Percentiles rank a stretch among this genome's conserved stretches.
Evolutionary conservation across 2,797 vertebrate species (phyloP).

Genomic region (Sarcoramphus papa): DNA sequence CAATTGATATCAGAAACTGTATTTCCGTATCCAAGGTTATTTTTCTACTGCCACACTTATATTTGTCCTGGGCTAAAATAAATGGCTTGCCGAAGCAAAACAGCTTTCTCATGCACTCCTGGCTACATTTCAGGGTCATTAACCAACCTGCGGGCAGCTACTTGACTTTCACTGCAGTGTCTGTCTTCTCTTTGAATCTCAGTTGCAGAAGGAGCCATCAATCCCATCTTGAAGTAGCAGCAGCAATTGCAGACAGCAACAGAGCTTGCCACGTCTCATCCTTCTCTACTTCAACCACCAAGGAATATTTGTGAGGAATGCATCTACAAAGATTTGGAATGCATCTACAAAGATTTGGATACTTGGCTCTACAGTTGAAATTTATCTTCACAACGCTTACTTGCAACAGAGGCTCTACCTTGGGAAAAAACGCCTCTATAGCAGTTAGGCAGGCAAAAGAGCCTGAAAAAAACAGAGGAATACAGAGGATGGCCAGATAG

Average conservation of each 20-base stretch:
- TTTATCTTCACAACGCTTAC: neutral
- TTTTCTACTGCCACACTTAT: neutral
- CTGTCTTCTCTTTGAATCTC: neutral
- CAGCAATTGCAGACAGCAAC: neutral
- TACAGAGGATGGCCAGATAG: neutral
- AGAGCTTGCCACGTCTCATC: neutral
- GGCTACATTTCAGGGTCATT: neutral
- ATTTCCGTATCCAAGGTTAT: neutral
- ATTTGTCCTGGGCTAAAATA: neutral
- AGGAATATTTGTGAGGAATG: neutral
- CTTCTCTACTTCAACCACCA: neutral
- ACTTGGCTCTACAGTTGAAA: neutral
- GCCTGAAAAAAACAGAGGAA: neutral
- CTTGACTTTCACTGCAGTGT: neutral
- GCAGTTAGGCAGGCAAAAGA: neutral
- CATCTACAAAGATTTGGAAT: neutral
- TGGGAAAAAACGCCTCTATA: neutral
- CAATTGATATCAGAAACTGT: neutral
- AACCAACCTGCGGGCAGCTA: neutral
- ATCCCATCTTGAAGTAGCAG: neutral
- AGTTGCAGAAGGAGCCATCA: neutral
- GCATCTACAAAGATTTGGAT: neutral
- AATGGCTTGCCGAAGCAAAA: neutral
- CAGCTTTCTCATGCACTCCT: neutral
- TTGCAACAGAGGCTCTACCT: neutral